Conservation (phyloP, 2,888 invertebrate genomes). For the Mystacides longicornis region DNA sequence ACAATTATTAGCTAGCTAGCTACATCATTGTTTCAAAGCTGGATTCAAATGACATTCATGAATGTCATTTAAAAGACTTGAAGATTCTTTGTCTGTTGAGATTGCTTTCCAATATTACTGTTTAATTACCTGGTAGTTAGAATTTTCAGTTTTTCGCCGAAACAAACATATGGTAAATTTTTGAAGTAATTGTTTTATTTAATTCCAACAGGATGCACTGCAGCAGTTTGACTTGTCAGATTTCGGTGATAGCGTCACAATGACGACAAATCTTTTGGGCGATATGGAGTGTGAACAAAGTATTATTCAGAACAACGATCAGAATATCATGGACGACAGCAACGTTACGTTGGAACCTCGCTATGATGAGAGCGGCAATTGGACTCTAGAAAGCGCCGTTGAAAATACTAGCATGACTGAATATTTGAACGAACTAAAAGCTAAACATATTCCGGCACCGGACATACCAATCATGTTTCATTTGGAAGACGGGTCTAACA, state of each 20-base stretch:
- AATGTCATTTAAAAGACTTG: too few relatives aligned
- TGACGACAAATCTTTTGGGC: background rate
- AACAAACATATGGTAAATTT: too few relatives aligned
- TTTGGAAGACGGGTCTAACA: conserved; percentile 56
- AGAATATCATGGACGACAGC: conserved; percentile 31
- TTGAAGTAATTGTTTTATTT: too few relatives aligned
- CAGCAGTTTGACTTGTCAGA: background rate
- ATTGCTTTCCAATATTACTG: too few relatives aligned
- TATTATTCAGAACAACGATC: conserved; percentile 33
- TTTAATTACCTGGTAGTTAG: too few relatives aligned
- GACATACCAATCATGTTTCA: conserved; percentile 54
- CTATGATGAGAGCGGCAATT: conserved; percentile 29
- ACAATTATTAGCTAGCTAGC: too few relatives aligned
- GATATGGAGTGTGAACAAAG: background rate
- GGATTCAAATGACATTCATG: too few relatives aligned
- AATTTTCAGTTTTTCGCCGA: too few relatives aligned
- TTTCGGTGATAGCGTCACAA: background rate
- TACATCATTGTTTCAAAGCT: too few relatives aligned
- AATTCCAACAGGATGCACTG: background rate
- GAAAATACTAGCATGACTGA: conserved; percentile 44
- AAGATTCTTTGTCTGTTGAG: too few relatives aligned
- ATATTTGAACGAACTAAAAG: conserved; percentile 46
- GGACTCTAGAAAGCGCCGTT: background rate
- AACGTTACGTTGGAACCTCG: background rate
- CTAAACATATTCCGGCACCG: conserved; percentile 39